These are phyloP conservation scores for Chiloscyllium punctatum DNA, from an alignment of 2,797 vertebrate genomes.

Conservation along the genomic window DNA sequence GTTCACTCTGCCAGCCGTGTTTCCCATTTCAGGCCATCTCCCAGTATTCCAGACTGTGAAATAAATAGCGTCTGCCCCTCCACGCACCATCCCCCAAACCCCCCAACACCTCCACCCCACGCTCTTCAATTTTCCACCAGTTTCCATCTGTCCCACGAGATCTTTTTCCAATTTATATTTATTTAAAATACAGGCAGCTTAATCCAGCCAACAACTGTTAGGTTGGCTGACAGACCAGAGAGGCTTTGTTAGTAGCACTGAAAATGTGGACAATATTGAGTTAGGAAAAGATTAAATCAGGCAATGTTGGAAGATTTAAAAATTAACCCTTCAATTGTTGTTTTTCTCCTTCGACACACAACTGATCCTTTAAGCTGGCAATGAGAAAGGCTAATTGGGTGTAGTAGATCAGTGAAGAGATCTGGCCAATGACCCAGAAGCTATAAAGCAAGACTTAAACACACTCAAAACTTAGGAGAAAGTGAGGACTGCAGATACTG, in stretches of 20 bases:
- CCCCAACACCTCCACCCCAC: not conserved
- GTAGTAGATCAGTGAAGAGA: not conserved
- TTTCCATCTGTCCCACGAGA: not conserved
- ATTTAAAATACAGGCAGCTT: slow-evolving; percentile 10
- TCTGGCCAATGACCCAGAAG: not conserved
- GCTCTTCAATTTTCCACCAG: not conserved
- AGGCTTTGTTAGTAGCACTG: not conserved
- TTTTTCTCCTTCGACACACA: not conserved
- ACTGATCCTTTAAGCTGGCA: not conserved
- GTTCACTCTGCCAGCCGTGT: not conserved
- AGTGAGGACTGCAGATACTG: too few relatives aligned
- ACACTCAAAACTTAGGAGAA: not conserved
- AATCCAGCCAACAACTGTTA: not conserved
- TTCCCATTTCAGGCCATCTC: not conserved
- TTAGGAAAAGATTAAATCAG: not conserved
- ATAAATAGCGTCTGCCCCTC: not conserved
- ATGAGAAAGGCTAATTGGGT: not conserved
- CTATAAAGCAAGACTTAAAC: not conserved
- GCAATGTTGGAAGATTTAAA: not conserved
- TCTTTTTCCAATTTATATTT: not conserved
- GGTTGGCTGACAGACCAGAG: not conserved
- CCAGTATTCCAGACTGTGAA: not conserved
- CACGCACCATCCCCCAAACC: not conserved
- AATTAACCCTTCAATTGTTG: not conserved
- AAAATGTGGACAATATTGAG: not conserved